These are phyloP conservation scores for Microchrysa polita DNA, from an alignment of 2,888 invertebrate genomes.

Conservation along the genomic window DNA sequence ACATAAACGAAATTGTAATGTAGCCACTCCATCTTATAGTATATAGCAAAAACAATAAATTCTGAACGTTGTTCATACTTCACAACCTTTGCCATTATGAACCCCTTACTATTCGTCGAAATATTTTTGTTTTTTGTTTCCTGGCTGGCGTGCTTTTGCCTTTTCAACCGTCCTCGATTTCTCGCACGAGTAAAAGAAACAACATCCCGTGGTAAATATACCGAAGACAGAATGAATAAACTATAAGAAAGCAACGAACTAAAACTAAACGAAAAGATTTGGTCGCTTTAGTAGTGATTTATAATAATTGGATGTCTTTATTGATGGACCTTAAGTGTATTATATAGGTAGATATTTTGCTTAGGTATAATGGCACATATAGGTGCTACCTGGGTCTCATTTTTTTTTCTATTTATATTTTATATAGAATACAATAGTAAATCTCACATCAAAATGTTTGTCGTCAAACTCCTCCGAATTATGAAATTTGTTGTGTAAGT, in stretches of 20 bases:
- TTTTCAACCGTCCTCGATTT: neutral
- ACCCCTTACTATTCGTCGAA: neutral
- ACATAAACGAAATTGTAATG: constrained; percentile 49
- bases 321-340: constrained; percentile 50
- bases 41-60: constrained; percentile 17
- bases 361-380: too few relatives aligned
- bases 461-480: too few relatives aligned
- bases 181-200: constrained; percentile 1
- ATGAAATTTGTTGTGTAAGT: too few relatives aligned
- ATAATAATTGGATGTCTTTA: constrained; percentile 51
- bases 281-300: constrained; percentile 49
- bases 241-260: constrained; percentile 33
- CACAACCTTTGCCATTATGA: neutral
- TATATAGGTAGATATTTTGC: too few relatives aligned
- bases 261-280: constrained; percentile 47
- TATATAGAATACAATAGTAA: too few relatives aligned
- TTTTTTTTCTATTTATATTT: too few relatives aligned
- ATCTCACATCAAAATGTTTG: too few relatives aligned
- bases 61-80: constrained; percentile 1
- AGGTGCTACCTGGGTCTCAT: too few relatives aligned
- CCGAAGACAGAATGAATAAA: constrained; percentile 20
- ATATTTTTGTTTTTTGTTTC: neutral
- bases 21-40: constrained; percentile 38
- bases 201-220: constrained; percentile 16
- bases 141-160: neutral